Conservation (phyloP, 23 tunicate genomes). For the Trididemnum clinides region DNA sequence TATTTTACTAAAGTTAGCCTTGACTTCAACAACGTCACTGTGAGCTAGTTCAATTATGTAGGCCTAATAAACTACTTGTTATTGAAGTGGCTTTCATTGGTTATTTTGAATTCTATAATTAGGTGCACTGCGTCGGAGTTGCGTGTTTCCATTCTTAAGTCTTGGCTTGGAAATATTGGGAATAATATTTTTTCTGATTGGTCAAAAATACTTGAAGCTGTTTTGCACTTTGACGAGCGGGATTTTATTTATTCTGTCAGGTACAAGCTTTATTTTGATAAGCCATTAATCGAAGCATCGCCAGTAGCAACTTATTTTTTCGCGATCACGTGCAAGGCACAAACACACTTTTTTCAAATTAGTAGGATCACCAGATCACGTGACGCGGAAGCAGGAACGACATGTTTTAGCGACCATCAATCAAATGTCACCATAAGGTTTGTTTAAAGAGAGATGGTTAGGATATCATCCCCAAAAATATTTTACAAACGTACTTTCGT, state of each 20-base stretch:
- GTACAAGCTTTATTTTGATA: constrained; percentile 8
- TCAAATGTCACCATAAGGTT: too few relatives aligned
- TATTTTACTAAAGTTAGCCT: too few relatives aligned
- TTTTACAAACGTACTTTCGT: too few relatives aligned
- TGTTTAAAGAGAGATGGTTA: too few relatives aligned
- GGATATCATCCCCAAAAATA: too few relatives aligned
- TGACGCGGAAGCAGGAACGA: too few relatives aligned
- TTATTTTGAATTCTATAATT: too few relatives aligned
- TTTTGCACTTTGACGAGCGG: constrained; percentile 2
- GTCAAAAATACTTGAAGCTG: not conserved
- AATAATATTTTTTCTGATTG: not conserved
- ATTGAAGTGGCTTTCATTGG: too few relatives aligned
- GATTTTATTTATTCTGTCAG: constrained; percentile 50
- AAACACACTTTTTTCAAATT: not conserved
- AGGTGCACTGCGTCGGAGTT: constrained; percentile 36
- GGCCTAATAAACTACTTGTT: not conserved
- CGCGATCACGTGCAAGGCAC: not conserved
- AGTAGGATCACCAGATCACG: not conserved
- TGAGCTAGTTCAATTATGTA: too few relatives aligned
- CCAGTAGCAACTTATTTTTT: not conserved
- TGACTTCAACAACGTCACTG: too few relatives aligned
- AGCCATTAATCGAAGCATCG: not conserved
- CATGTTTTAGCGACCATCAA: too few relatives aligned
- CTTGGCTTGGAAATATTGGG: constrained; percentile 13
- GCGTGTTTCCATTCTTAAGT: constrained; percentile 45